Evolutionary conservation across 1,140 invertebrate genomes (phyloP), one percentile per base, ranked within the genome.

Genomic region (Drosophila micromelanica): DNA sequence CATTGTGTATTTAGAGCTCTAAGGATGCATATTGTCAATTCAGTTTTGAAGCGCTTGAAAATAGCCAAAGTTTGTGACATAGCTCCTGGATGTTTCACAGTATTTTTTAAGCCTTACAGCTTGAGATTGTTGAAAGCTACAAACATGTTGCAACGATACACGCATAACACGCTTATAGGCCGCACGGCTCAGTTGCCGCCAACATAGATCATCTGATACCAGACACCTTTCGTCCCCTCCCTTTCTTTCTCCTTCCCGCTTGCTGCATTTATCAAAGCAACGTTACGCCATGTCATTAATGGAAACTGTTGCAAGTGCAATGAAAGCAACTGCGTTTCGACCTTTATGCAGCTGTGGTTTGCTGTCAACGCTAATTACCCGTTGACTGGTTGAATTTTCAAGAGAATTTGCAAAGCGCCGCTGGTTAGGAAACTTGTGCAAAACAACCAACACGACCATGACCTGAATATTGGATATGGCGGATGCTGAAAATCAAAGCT

Each of bases 341-440:
- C 30, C 38, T 42, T 42, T 73, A 69, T 35, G 63, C 40, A 57
- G 9, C 54, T 45, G 40, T 40, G 45, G 46, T 42, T 40, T 40
- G 30, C 63, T 86, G 82, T 52, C 74, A 87, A 68, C 71, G 67
- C 67, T 76, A 87, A 86, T 87, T 86, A 78, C 65, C 59, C 32
- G 63, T 62, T 63, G 69, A 65, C 74, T 73, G 55, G 59, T 87
- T 49, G 51, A 74, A 76, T 76, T 76, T 78, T 43, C 52, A 70
- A 49, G 43, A 81, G 74, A 85, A 80, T 77, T 76, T 74, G 74
- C 74, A 77, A 68, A 77, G 71, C 70, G n/a, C 38, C 38, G 5
- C 6, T n/a, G 12, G 38, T 40, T 40, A 5, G 12, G 38, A 6
- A 40, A 40, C n/a, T n/a, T n/a, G 1, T 6, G 38, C 38, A 40